Base-by-base conservation (phyloP, 2,113 vertebrate species). In the Antigone vipio region DNA sequence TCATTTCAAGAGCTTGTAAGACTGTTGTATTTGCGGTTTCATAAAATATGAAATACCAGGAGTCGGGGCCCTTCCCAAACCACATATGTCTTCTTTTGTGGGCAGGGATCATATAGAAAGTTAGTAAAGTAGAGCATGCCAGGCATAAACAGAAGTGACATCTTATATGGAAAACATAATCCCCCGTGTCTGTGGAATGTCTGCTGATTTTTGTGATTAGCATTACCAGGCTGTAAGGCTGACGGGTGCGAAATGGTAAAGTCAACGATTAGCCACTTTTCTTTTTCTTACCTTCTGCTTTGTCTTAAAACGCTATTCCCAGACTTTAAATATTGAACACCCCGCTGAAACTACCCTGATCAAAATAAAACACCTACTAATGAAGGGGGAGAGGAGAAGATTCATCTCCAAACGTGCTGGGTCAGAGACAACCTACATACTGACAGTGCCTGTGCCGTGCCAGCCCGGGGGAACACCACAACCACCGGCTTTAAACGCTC, bases 1-100 rank as follows among this genome's bases (percentile, higher is more conserved):
- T 97, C 84, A 96, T 95, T 96, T 96, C 94, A 92, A 94, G 85
- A 96, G 71, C 87, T 88, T 79, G 49, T 78, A 92, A 94, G 88
- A 58, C 44, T 47, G 10, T 56, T 74, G 45, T 64, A 86, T 73
- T 95, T 94, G 89, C 94, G 95, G 91, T 94, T 94, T 96, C 1
- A 7, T 64, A 45, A 93, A 95, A 89, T 85, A 71, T 23, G 62
- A 35, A 91, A 56, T 74, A 68, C 30, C 7, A 3, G 79, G 78
- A 97, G 83, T 38, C 3, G 10, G 44, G 67, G 45, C 58, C 75
- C 52, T 96, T 93, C 86, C 74, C 93, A 88, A 94, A 88, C 83
- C 79, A 40, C 81, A 44, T 44, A 62, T 64, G 76, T 87, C 88
- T 94, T 89, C 71, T 78, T 92, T 90, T 82, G 30, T 49, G 56